These are phyloP conservation scores for Micromesistius poutassou DNA, from an alignment of 2,797 vertebrate genomes.

Conservation along the genomic window DNA sequence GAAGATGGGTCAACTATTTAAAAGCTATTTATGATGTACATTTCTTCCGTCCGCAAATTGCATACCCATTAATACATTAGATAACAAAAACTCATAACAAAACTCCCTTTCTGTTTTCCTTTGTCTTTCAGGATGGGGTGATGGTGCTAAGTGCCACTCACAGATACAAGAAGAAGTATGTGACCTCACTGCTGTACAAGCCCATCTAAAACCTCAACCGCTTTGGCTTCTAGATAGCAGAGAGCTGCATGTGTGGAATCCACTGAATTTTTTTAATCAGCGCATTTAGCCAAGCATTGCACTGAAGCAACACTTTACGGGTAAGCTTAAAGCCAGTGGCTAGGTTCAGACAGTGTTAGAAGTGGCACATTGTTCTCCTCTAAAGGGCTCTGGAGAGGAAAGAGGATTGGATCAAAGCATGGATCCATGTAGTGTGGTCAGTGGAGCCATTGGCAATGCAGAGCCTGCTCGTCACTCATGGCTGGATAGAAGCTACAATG, in stretches of 20 bases:
- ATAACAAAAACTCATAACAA: too few relatives aligned
- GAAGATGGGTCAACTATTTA: too few relatives aligned
- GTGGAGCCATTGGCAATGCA: conserved; percentile 15
- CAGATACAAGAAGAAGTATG: conserved; percentile 98
- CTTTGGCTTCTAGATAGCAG: conserved; percentile 25
- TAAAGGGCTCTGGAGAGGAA: conserved; percentile 49
- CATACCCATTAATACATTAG: background rate
- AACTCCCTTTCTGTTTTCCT: conserved; percentile 16
- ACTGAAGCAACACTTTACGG: conserved; percentile 57
- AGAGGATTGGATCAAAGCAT: conserved; percentile 10
- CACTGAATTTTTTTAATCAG: conserved; percentile 34
- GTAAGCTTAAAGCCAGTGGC: conserved; percentile 28
- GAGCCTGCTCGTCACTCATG: background rate
- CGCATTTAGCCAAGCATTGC: conserved; percentile 56
- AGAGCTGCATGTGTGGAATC: conserved; percentile 46
- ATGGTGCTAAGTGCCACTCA: conserved; percentile 98
- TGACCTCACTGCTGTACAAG: conserved; percentile 96
- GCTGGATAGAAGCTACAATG: conserved; percentile 31
- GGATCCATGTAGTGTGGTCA: background rate
- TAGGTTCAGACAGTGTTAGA: conserved; percentile 15
- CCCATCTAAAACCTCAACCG: conserved; percentile 80
- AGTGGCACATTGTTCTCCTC: conserved; percentile 37
- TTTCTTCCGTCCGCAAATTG: too few relatives aligned
- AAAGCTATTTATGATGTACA: too few relatives aligned
- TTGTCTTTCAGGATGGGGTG: conserved; percentile 82